A percentile compares a stretch with the other conserved stretches of the same genome.
These are phyloP conservation scores for cat (Felis catus) DNA, from an alignment of 2,113 vertebrate species.

Conservation along the genomic window DNA sequence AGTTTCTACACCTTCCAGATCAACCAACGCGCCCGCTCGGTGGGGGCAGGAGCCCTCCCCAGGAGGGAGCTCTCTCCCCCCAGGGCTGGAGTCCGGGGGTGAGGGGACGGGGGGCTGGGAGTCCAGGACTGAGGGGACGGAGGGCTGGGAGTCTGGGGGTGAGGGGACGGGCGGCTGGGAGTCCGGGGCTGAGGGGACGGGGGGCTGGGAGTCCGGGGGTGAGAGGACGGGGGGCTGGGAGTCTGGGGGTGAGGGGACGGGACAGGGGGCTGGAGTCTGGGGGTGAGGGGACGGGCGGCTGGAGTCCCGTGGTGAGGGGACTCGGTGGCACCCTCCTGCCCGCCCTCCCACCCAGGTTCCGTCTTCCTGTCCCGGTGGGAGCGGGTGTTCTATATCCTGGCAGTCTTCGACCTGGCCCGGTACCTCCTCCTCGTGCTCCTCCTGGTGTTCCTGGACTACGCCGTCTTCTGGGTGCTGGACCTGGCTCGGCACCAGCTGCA, in stretches of 20 bases:
- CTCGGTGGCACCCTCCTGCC: background rate
- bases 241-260: too few species aligned
- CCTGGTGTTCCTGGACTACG: slow-evolving; percentile 88
- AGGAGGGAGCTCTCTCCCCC: background rate
- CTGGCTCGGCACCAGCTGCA: slow-evolving; percentile 88
- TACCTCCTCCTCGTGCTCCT: slow-evolving; percentile 83
- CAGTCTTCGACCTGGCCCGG: slow-evolving; percentile 77
- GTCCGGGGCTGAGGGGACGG: background rate
- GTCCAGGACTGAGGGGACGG: too few species aligned
- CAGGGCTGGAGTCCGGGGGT: background rate
- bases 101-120: too few species aligned
- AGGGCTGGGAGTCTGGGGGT: too few species aligned
- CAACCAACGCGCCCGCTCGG: background rate
- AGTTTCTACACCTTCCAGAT: background rate
- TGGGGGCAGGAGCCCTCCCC: background rate
- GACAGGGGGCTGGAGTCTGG: too few species aligned
- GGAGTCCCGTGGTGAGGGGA: background rate
- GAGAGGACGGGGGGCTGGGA: too few species aligned
- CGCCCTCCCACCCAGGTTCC: slow-evolving; percentile 66
- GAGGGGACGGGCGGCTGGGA: too few species aligned
- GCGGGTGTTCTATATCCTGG: slow-evolving; percentile 46
- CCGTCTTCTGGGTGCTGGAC: slow-evolving; percentile 93
- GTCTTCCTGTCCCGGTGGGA: slow-evolving; percentile 82
- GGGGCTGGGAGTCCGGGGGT: too few species aligned
- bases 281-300: too few species aligned